Conservation (phyloP, 2,113 vertebrate genomes). For the Aepyceros melampus region DNA sequence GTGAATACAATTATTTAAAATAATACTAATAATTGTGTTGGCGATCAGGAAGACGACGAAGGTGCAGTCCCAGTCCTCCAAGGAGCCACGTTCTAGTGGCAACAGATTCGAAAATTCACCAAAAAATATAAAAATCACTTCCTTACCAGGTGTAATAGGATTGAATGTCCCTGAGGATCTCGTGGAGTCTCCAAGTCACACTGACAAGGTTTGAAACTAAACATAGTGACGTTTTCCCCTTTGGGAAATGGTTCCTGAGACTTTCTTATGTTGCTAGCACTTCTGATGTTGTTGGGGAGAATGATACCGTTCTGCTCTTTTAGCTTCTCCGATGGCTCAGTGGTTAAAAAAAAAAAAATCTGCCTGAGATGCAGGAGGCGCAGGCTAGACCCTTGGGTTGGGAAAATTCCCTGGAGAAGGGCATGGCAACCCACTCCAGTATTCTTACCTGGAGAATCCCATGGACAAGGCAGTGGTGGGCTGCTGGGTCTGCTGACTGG, state of each 20-base stretch:
- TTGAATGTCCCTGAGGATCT: neutral
- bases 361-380: neutral
- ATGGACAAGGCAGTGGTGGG: neutral
- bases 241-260: neutral
- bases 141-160: neutral
- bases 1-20: neutral
- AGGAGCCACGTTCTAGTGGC: neutral
- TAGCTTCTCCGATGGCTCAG: neutral
- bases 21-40: neutral
- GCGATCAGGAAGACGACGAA: fast-evolving
- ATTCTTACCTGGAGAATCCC: neutral
- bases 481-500: no score
- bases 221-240: neutral
- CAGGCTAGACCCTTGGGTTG: neutral
- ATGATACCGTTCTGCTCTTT: neutral
- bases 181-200: neutral
- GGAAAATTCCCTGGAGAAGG: neutral
- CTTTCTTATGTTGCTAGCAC: neutral
- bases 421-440: neutral
- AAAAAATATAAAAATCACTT: neutral
- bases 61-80: neutral
- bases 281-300: neutral
- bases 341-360: neutral
- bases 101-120: neutral
- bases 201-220: neutral